Conservation (phyloP, 2,888 invertebrate species). For the Liodrosophila aerea region DNA sequence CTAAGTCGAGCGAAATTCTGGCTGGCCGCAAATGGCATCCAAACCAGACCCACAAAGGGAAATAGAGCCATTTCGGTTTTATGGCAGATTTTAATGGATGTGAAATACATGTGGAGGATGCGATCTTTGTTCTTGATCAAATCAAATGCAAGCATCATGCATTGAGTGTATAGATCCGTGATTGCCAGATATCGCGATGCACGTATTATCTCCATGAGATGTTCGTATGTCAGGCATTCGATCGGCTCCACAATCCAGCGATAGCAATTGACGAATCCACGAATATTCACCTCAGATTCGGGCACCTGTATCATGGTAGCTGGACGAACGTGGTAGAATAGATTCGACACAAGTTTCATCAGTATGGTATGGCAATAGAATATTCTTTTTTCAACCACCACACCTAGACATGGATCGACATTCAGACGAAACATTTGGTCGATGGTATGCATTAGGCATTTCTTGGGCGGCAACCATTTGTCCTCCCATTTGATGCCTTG, state of each 20-base stretch:
- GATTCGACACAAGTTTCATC: constrained; percentile 10
- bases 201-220: constrained; percentile 22
- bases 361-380: constrained; percentile 37
- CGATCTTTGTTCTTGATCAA: too few species aligned
- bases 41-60: constrained; percentile 16
- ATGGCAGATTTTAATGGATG: too few species aligned
- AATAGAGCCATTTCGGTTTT: too few species aligned
- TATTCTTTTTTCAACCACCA: constrained; percentile 14
- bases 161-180: constrained; percentile 5
- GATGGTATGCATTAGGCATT: background rate
- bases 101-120: too few species aligned
- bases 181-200: constrained; percentile 26
- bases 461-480: background rate
- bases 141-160: too few species aligned
- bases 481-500: too few species aligned
- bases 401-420: constrained; percentile 13
- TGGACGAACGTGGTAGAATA: too few species aligned
- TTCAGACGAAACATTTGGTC: constrained; percentile 31
- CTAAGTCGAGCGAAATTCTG: constrained; percentile 14
- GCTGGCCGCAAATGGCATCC: constrained; percentile 24
- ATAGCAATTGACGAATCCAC: constrained; percentile 29
- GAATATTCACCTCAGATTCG: constrained; percentile 7
- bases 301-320: constrained; percentile 19
- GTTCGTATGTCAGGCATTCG: background rate
- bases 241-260: constrained; percentile 30